Percentiles rank a stretch among this genome's conserved stretches.
These are phyloP conservation scores for Spinus pinus DNA, from an alignment of 2,797 vertebrate genomes.

Conservation along the genomic window DNA sequence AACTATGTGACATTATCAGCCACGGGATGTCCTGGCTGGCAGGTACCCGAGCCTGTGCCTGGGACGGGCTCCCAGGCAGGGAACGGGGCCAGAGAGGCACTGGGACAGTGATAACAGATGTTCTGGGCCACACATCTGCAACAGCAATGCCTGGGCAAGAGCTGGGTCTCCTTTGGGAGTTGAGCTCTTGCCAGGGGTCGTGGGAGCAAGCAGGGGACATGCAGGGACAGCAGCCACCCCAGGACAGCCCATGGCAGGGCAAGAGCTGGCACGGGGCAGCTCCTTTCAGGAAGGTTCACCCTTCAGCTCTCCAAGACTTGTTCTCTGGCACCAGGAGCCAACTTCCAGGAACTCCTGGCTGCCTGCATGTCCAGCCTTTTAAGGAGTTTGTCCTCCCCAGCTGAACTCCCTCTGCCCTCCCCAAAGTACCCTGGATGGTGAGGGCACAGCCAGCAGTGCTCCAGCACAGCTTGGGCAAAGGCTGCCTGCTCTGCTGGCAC, in stretches of 20 bases:
- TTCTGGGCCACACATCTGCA: neutral
- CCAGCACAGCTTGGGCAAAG: accelerated
- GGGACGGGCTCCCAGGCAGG: neutral
- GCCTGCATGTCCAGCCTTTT: neutral
- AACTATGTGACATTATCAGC: neutral
- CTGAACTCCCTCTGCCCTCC: neutral
- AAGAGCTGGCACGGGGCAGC: neutral
- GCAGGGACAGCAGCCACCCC: neutral
- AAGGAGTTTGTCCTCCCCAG: neutral
- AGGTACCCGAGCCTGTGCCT: neutral
- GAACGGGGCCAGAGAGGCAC: neutral
- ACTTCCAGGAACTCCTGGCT: conserved; percentile 56
- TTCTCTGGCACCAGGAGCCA: conserved; percentile 28
- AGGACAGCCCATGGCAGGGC: neutral
- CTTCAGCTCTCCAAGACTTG: neutral
- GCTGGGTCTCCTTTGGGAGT: neutral
- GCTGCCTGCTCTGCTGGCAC: neutral
- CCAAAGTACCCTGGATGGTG: accelerated
- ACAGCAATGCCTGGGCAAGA: neutral
- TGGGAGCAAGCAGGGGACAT: accelerated
- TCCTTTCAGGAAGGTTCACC: conserved; percentile 36
- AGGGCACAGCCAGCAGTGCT: accelerated
- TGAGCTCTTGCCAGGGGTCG: accelerated
- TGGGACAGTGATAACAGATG: accelerated
- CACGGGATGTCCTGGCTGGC: neutral